Evolutionary conservation across 2,888 invertebrate genomes (phyloP), one percentile per base, ranked within the genome.

Genomic region (Chymomyza amoena): DNA sequence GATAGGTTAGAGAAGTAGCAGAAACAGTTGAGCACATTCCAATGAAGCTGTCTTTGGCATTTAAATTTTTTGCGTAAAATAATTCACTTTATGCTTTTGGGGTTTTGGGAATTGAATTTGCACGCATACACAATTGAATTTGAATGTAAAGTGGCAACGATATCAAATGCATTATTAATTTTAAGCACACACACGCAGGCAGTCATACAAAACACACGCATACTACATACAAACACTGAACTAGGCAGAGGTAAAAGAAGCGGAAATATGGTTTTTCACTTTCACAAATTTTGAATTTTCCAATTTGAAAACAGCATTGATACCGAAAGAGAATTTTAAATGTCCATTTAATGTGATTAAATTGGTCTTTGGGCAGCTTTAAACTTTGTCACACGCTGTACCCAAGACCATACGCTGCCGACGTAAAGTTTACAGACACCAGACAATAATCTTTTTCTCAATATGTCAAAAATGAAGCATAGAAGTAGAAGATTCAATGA

Each of bases 91-190:
- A 88, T 88, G 88, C 83, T 85, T 74, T 79, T 82, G 80, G 82
- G 86, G 80, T 83, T 84, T 85, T 79, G 89, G 81, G 86, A 89
- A 89, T 90, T 90, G 81, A 89, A 89, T 89, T 90, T 90, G 82
- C 90, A 90, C 89, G 87, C 87, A 89, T 80, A 75, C 80, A 84
- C 86, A 89, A 90, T 89, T 89, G 89, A 90, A 90, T 88, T 88
- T 88, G 81, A 89, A 89, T 89, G 78, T 80, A 76, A 76, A 83
- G 76, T 83, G 73, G 77, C 79, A 73, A 73, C 77, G 77, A 76
- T 79, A 81, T 74, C 73, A 81, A 82, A 82, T 84, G 77, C 80
- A 84, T 87, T 84, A 85, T 84, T 81, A 78, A 87, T 86, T 81
- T 70, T 56, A 54, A 69, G 52, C 66, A 63, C 59, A 64, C 64